phyloP scores from a whole-genome alignment of 2,113 vertebrate species.

The Nothoprocta pentlandii region DNA sequence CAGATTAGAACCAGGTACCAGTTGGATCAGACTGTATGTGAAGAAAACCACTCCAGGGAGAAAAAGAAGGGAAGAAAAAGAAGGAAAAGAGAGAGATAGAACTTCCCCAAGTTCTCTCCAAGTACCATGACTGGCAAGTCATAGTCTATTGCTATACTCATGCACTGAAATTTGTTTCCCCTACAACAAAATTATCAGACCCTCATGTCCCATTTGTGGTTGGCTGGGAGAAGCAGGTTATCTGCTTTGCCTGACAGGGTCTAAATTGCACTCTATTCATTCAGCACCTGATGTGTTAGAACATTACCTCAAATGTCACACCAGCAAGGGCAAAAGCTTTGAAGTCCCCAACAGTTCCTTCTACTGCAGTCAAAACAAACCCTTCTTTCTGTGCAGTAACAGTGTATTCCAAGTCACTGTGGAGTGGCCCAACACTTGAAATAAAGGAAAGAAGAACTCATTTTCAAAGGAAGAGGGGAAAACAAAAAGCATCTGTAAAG shows the following conservation, averaged over 20 bases:
- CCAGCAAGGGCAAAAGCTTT: constrained; percentile 97
- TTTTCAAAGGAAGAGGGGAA: background rate
- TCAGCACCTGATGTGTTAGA: background rate
- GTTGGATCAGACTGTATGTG: background rate
- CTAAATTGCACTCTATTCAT: background rate
- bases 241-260: background rate
- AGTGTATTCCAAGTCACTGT: constrained; percentile 92
- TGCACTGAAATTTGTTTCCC: background rate
- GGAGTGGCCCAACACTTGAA: constrained; percentile 92
- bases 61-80: background rate
- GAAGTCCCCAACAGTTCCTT: constrained; percentile 91
- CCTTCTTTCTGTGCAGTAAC: constrained; percentile 93
- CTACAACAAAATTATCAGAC: background rate
- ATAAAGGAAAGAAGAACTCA: background rate
- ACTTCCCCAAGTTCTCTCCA: background rate
- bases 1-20: background rate
- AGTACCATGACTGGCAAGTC: background rate
- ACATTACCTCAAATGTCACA: constrained; percentile 93
- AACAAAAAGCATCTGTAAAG: background rate
- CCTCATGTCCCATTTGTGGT: background rate
- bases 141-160: background rate
- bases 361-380: constrained; percentile 91
- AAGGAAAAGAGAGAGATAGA: background rate
- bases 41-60: background rate
- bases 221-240: background rate